Conservation (phyloP, 2,888 invertebrate species). For the Rotaria sp. region DNA sequence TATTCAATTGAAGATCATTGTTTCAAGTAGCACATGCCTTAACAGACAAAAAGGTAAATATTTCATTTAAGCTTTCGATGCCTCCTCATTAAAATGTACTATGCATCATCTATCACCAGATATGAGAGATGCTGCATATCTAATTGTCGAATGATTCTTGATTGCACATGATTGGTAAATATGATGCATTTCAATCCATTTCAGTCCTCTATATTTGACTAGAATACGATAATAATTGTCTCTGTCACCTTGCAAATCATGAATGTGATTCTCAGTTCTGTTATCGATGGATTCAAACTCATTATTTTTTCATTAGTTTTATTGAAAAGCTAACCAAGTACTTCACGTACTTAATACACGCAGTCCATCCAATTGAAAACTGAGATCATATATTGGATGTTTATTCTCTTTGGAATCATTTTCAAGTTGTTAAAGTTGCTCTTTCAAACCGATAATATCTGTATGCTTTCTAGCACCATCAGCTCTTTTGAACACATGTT, state of each 20-base stretch:
- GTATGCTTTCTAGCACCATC: neutral
- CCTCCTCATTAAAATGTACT: neutral
- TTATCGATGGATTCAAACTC: too few species aligned
- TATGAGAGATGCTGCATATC: neutral
- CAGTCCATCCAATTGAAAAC: neutral
- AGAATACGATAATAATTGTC: too few species aligned
- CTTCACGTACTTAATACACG: neutral
- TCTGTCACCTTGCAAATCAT: too few species aligned
- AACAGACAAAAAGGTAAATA: neutral
- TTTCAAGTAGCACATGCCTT: neutral
- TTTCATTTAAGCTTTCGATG: neutral
- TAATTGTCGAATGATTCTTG: neutral
- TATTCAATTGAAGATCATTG: neutral
- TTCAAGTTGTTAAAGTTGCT: neutral
- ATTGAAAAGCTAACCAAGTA: too few species aligned
- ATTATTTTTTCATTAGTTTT: too few species aligned
- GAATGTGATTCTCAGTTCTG: too few species aligned
- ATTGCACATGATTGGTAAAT: neutral
- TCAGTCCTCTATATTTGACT: neutral
- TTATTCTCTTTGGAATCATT: neutral
- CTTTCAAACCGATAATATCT: neutral
- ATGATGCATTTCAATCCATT: neutral
- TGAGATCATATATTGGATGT: neutral
- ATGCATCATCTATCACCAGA: neutral
- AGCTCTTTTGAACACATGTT: neutral